Evolutionary conservation across 2,797 vertebrate species (phyloP).

Genomic region (Myotis daubentonii): DNA sequence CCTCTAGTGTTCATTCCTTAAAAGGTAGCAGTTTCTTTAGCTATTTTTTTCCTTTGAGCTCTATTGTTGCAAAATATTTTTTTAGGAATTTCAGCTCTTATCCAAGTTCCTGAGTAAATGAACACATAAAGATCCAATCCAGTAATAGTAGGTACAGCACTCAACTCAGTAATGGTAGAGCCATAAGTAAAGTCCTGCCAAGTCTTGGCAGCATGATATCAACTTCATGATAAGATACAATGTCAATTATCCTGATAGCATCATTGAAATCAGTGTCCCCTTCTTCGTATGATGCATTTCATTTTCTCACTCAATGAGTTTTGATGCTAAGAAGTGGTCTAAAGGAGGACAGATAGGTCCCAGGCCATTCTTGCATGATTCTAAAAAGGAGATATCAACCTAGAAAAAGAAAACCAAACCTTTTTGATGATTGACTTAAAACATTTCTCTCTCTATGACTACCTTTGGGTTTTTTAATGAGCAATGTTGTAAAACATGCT

Average conservation of each 20-base stretch:
- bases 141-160: neutral
- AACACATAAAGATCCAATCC: neutral
- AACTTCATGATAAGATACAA: neutral
- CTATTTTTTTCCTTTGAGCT: neutral
- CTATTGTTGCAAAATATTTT: neutral
- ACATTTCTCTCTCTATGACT: neutral
- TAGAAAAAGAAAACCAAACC: neutral
- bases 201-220: neutral
- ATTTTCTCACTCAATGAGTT: neutral
- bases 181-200: neutral
- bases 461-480: neutral
- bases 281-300: neutral
- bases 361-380: neutral
- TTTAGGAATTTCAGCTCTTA: neutral
- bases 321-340: neutral
- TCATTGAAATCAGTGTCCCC: neutral
- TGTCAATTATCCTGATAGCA: neutral
- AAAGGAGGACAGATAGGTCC: neutral
- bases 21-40: neutral
- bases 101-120: neutral
- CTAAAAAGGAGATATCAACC: neutral
- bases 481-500: neutral
- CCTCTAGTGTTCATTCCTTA: constrained; percentile 46
- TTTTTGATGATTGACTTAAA: neutral
- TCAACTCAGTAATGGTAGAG: neutral